Percentiles rank a stretch among this genome's conserved stretches.
These are phyloP conservation scores for Crossocerus cetratus DNA, from an alignment of 2,888 invertebrate species.

Conservation along the genomic window DNA sequence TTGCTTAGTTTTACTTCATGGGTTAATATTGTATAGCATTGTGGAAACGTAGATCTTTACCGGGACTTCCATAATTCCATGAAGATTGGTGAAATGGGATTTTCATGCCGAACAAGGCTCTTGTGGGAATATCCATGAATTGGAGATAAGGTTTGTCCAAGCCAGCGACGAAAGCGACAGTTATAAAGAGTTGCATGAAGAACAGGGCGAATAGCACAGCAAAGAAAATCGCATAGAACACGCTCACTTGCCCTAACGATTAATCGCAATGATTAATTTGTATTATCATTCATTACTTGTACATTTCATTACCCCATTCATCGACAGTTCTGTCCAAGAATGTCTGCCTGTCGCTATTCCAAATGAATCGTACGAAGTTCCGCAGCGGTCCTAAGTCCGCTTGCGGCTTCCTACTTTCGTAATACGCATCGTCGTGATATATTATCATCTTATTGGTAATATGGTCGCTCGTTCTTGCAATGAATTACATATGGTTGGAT, in stretches of 20 bases:
- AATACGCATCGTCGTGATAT: conserved; percentile 69
- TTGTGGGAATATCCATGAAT: conserved; percentile 12
- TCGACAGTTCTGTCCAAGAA: conserved; percentile 65
- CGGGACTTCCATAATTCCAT: conserved; percentile 55
- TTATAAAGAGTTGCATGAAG: conserved; percentile 66
- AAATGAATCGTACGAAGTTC: conserved; percentile 68
- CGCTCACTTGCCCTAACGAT: conserved; percentile 55
- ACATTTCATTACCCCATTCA: conserved; percentile 68
- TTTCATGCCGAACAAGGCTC: neutral
- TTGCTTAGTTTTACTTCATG: neutral
- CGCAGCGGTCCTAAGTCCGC: conserved; percentile 61
- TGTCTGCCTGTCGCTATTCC: conserved; percentile 64
- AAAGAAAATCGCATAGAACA: conserved; percentile 70
- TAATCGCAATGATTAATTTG: neutral
- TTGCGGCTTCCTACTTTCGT: conserved; percentile 64
- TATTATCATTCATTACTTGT: neutral
- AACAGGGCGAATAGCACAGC: conserved; percentile 63
- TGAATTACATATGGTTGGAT: neutral
- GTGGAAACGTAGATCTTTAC: conserved; percentile 45
- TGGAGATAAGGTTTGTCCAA: conserved; percentile 62
- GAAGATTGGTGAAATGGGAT: conserved; percentile 33
- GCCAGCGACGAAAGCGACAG: conserved; percentile 55
- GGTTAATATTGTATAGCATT: neutral
- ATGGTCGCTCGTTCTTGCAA: neutral
- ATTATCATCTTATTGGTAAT: conserved; percentile 52